Percentiles rank a stretch among this genome's conserved stretches.
These are phyloP conservation scores for Drosophila antonietae DNA, from an alignment of 2,888 invertebrate genomes.

Conservation along the genomic window DNA sequence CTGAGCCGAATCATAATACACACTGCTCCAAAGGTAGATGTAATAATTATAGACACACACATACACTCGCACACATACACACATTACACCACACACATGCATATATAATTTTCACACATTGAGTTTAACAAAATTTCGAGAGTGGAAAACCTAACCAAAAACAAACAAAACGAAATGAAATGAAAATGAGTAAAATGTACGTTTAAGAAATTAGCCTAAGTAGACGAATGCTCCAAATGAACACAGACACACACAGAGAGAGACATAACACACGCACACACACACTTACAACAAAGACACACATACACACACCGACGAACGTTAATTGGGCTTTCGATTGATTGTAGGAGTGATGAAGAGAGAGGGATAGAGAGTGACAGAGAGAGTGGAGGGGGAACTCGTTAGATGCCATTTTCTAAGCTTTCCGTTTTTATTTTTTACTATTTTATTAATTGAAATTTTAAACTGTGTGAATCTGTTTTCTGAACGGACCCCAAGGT, in stretches of 20 bases:
- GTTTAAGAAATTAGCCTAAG: slow-evolving; percentile 77
- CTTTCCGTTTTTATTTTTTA: slow-evolving; percentile 15
- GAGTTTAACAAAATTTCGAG: slow-evolving; percentile 56
- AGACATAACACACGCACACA: slow-evolving; percentile 20
- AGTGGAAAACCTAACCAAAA: slow-evolving; percentile 34
- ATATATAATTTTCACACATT: slow-evolving; percentile 64
- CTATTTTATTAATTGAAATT: slow-evolving; percentile 16
- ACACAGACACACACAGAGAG: slow-evolving; percentile 34
- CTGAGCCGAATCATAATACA: slow-evolving; percentile 47
- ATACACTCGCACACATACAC: slow-evolving; percentile 4
- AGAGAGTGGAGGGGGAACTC: slow-evolving; percentile 8
- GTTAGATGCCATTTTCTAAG: slow-evolving; percentile 53
- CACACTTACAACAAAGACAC: slow-evolving; percentile 14
- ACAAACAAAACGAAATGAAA: slow-evolving; percentile 57
- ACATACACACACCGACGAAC: slow-evolving; percentile 22
- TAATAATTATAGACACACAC: slow-evolving; percentile 68
- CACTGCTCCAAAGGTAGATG: slow-evolving; percentile 80
- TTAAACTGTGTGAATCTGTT: slow-evolving; percentile 38
- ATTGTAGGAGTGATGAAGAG: slow-evolving; percentile 6
- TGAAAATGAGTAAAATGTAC: slow-evolving; percentile 55
- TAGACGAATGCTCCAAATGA: slow-evolving; percentile 76
- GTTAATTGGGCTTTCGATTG: slow-evolving; percentile 53
- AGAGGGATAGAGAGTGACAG: no score
- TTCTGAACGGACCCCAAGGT: slow-evolving; percentile 29
- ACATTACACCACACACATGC: not conserved